Evolutionary conservation across 2,797 vertebrate genomes (phyloP).

Genomic region (Artibeus jamaicensis): DNA sequence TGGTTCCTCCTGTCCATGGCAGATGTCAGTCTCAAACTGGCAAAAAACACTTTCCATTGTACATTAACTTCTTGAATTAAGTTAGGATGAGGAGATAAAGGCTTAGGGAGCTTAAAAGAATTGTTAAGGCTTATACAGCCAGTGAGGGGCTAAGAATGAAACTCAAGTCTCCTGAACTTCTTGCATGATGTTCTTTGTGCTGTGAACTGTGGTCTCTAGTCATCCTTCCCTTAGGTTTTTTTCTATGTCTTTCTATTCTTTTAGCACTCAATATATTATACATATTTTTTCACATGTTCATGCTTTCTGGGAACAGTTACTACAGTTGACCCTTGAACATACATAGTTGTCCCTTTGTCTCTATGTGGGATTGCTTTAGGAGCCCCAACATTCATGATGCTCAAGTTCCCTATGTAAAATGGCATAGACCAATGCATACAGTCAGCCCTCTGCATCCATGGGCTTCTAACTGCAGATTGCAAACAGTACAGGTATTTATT

Average conservation of each 20-base stretch:
- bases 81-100: not conserved
- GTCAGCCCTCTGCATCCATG: not conserved
- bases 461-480: not conserved
- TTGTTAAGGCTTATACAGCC: not conserved
- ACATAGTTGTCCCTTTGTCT: not conserved
- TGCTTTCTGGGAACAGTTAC: not conserved
- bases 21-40: not conserved
- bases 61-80: not conserved
- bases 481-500: not conserved
- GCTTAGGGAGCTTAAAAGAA: not conserved
- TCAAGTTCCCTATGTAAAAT: not conserved
- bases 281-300: not conserved
- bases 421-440: not conserved
- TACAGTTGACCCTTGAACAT: not conserved
- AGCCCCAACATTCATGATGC: not conserved
- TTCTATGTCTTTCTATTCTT: not conserved
- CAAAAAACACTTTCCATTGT: not conserved
- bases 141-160: not conserved
- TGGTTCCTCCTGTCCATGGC: not conserved
- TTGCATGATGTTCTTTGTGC: not conserved
- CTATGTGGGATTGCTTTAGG: not conserved
- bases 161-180: not conserved
- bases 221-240: not conserved
- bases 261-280: not conserved
- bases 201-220: not conserved